phyloP scores from a whole-genome alignment of 53 echinoderm and acorn worm species.

The Astropecten irregularis region DNA sequence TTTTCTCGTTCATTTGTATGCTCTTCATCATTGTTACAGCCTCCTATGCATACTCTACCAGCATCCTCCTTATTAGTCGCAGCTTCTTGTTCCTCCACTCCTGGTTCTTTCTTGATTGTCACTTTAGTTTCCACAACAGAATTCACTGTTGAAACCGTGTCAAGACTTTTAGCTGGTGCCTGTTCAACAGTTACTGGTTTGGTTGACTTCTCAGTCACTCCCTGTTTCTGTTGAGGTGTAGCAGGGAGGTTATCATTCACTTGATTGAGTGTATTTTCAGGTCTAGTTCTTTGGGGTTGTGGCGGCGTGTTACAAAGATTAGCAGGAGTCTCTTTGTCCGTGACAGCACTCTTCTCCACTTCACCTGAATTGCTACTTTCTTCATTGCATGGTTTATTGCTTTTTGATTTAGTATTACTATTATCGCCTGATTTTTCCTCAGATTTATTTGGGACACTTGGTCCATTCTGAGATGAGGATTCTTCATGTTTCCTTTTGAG shows the following conservation, averaged over 20 bases:
- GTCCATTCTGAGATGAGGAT: constrained; percentile 26
- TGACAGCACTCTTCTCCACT: neutral
- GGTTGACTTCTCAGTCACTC: neutral
- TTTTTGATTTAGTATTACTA: constrained; percentile 26
- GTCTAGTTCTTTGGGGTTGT: constrained; percentile 42
- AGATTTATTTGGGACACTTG: constrained; percentile 11
- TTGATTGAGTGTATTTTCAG: neutral
- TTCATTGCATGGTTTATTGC: constrained; percentile 59
- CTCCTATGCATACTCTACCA: neutral
- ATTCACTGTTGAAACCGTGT: neutral
- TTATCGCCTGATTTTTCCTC: constrained; percentile 33
- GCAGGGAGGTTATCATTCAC: neutral
- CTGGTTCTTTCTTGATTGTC: neutral
- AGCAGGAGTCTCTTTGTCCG: neutral
- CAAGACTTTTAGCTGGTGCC: neutral
- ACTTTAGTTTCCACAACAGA: neutral
- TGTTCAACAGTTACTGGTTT: neutral
- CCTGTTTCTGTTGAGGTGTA: constrained; percentile 16
- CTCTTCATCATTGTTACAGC: constrained; percentile 36
- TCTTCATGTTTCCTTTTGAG: constrained; percentile 5
- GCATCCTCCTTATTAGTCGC: neutral
- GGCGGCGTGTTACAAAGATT: neutral
- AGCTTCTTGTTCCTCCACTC: neutral
- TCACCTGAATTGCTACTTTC: constrained; percentile 17
- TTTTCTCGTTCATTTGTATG: neutral